Conservation (phyloP, 2,888 invertebrate species). For the Podotricha telesiphe region DNA sequence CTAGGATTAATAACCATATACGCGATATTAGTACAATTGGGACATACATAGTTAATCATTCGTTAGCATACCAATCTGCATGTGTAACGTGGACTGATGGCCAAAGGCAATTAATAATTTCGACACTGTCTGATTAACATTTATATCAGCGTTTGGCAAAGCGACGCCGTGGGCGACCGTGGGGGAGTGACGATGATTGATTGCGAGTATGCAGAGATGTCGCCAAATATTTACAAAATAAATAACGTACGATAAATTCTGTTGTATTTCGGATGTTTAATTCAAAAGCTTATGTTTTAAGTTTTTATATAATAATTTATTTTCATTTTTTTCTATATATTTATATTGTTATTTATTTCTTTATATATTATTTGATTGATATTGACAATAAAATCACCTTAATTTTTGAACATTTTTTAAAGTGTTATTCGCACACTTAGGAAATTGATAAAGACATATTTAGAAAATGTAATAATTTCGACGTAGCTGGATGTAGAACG, state of each 20-base stretch:
- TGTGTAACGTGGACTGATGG: slow-evolving; percentile 70
- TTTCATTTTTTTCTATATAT: no score
- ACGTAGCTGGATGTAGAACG: no score
- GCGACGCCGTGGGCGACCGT: slow-evolving; percentile 6
- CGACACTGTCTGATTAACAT: slow-evolving; percentile 79
- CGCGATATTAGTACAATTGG: slow-evolving; percentile 51
- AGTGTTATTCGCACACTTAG: no score
- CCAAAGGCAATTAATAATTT: slow-evolving; percentile 80
- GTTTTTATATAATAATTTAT: neutral
- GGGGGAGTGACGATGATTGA: slow-evolving; percentile 20
- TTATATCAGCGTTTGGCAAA: slow-evolving; percentile 59
- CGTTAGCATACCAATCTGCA: slow-evolving; percentile 81
- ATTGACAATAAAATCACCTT: no score
- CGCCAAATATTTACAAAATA: slow-evolving; percentile 14
- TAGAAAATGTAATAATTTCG: no score
- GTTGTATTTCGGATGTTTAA: neutral
- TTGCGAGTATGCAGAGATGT: neutral
- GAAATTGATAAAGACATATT: no score
- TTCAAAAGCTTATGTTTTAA: neutral
- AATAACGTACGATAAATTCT: neutral
- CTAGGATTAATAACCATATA: slow-evolving; percentile 9
- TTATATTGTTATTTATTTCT: no score
- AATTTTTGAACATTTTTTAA: no score
- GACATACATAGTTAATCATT: slow-evolving; percentile 79
- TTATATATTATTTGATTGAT: no score